phyloP scores from a whole-genome alignment of 2,797 vertebrate genomes.

The Tangara arthus region DNA sequence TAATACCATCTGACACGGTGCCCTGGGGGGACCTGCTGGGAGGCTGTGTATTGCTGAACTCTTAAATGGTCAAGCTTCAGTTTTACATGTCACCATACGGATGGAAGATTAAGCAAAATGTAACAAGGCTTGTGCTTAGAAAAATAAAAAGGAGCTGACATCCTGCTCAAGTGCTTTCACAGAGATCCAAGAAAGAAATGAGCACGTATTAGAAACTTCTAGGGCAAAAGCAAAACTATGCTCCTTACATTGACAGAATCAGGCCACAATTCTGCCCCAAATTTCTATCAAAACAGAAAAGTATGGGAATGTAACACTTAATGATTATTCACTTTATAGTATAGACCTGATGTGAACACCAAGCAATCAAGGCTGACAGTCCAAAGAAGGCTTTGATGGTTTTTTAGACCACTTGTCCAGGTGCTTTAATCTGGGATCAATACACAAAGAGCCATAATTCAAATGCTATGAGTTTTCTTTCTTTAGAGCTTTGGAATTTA shows the following conservation, averaged over 20 bases:
- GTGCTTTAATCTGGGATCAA: neutral
- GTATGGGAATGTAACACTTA: neutral
- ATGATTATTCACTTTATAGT: neutral
- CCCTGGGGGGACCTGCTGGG: constrained; percentile 12
- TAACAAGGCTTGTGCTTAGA: neutral
- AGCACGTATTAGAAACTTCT: constrained; percentile 14
- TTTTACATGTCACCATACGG: neutral
- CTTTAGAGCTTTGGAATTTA: neutral
- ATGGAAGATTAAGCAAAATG: constrained; percentile 6
- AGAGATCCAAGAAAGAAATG: neutral
- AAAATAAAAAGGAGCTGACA: constrained; percentile 51
- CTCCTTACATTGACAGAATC: constrained; percentile 31
- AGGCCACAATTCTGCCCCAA: neutral
- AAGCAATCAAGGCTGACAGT: neutral
- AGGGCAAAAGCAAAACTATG: constrained; percentile 8
- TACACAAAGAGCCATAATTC: neutral
- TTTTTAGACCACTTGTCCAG: neutral
- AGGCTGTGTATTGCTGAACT: neutral
- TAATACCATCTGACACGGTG: constrained; percentile 22
- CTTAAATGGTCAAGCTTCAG: constrained; percentile 43
- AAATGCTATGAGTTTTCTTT: neutral
- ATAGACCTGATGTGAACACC: neutral
- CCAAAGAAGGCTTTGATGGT: neutral
- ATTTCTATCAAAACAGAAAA: neutral
- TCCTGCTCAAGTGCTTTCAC: neutral